A percentile compares a stretch with the other conserved stretches of the same genome.
phyloP scores from a whole-genome alignment of 2,888 invertebrate genomes.

The Meghimatium bilineatum region DNA sequence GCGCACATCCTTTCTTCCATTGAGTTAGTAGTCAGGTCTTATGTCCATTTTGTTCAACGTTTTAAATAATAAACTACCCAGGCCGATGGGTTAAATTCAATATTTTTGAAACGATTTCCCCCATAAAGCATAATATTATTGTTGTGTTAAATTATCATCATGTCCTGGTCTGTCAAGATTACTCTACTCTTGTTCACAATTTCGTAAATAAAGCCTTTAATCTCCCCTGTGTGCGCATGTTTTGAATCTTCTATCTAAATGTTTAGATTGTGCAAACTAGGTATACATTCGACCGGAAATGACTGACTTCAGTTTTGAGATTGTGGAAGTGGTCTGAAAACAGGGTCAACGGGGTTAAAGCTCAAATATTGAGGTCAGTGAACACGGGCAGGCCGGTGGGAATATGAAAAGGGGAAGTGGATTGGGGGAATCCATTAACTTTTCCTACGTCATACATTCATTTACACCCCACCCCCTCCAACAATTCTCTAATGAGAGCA shows the following conservation, averaged over 20 bases:
- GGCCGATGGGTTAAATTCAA: neutral
- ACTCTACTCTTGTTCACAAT: neutral
- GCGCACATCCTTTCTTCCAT: neutral
- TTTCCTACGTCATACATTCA: no score
- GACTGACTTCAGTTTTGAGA: neutral
- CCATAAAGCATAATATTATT: neutral
- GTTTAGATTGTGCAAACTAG: neutral
- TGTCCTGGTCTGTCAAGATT: neutral
- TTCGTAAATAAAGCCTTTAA: neutral
- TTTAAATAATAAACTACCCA: neutral
- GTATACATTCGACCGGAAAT: constrained; percentile 15
- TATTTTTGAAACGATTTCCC: neutral
- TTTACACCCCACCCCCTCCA: no score
- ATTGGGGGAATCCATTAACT: no score
- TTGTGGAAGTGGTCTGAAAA: neutral
- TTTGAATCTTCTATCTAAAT: neutral
- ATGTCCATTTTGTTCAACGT: neutral
- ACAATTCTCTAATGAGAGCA: no score
- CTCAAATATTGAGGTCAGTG: neutral
- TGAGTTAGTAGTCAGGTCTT: neutral
- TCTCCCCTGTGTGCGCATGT: neutral
- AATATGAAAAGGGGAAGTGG: no score
- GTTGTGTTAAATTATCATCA: neutral
- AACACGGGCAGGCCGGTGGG: neutral
- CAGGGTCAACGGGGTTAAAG: constrained; percentile 3